These are phyloP conservation scores for Leptopilina drosophilae DNA, from an alignment of 2,888 invertebrate genomes.

Conservation along the genomic window DNA sequence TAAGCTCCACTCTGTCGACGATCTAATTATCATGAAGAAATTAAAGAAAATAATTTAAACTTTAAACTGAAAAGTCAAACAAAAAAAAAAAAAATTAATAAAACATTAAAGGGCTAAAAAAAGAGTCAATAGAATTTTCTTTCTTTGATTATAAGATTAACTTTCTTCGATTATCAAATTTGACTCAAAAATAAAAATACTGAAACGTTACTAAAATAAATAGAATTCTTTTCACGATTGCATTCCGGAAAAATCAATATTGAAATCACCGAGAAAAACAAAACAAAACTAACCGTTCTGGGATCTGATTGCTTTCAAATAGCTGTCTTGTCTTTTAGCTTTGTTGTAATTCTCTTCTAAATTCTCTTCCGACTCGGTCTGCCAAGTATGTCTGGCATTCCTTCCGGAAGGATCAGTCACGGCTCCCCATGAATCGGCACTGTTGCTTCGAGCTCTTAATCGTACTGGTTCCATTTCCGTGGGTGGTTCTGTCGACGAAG, in stretches of 20 bases:
- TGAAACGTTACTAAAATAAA: no score
- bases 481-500: slow-evolving; percentile 61
- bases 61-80: not conserved
- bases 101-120: no score
- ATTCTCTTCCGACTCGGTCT: slow-evolving; percentile 64
- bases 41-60: slow-evolving; percentile 19
- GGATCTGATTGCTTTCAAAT: slow-evolving; percentile 76
- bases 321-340: slow-evolving; percentile 77
- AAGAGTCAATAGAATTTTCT: no score
- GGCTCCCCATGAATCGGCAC: slow-evolving; percentile 79
- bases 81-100: not conserved
- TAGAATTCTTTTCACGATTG: no score
- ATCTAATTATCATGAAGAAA: slow-evolving; percentile 12
- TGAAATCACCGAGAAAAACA: not conserved
- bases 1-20: slow-evolving; percentile 19
- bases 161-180: no score
- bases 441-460: slow-evolving; percentile 79
- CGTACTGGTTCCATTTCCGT: slow-evolving; percentile 73
- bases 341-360: slow-evolving; percentile 60
- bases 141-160: no score
- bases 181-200: no score
- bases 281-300: slow-evolving; percentile 67
- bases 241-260: no score
- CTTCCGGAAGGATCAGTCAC: slow-evolving; percentile 64
- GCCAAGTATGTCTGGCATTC: slow-evolving; percentile 69